Conservation (phyloP, 2,888 invertebrate genomes). For the Himalopsyche kuldschensis region DNA sequence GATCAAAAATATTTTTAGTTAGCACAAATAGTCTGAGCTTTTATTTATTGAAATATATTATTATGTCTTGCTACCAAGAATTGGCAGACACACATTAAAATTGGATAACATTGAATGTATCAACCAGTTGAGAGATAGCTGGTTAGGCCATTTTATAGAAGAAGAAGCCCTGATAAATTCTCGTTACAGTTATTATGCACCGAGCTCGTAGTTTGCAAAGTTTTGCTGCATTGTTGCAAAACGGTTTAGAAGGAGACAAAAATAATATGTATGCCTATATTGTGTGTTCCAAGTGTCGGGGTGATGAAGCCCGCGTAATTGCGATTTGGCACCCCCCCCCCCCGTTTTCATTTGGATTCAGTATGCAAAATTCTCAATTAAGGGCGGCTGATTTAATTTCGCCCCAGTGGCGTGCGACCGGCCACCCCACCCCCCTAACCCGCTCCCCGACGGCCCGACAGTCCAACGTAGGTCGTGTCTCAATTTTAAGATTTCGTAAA, state of each 20-base stretch:
- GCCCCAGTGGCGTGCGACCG: neutral
- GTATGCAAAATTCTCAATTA: slow-evolving; percentile 6
- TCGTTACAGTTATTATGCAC: no score
- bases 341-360: neutral
- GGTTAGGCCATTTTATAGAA: no score
- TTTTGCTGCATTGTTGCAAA: neutral
- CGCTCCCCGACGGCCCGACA: neutral
- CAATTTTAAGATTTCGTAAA: neutral
- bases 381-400: neutral
- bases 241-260: neutral
- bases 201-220: neutral
- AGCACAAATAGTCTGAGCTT: no score
- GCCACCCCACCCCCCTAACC: neutral
- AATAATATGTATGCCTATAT: neutral
- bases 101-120: no score
- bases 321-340: neutral
- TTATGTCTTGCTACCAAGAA: no score
- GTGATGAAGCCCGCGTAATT: neutral
- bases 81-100: no score
- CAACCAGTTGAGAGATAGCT: no score
- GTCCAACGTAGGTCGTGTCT: neutral
- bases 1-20: no score
- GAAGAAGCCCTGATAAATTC: no score
- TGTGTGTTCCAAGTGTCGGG: neutral
- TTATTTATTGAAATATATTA: no score